A percentile compares a stretch with the other conserved stretches of the same genome.
Evolutionary conservation across 92 coral and sea anemone genomes (phyloP).

Genomic region (Blastomussa wellsi): DNA sequence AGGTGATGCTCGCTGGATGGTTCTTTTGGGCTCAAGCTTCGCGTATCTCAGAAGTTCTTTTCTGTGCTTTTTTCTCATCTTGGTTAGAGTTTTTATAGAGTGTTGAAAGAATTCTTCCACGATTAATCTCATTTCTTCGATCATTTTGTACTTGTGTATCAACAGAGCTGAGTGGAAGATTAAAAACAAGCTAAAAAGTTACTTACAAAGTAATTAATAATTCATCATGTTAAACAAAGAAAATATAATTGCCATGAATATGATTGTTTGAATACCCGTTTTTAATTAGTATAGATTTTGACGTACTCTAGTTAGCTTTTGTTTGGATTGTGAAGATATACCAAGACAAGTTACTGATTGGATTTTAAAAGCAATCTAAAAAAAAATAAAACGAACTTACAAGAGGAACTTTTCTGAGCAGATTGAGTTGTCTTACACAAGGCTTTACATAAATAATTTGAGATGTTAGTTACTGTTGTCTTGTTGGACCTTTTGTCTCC

Average conservation of each 20-base stretch:
- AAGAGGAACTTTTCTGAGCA: no score
- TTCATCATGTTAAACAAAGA: no score
- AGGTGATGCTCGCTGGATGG: not conserved
- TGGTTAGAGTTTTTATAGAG: not conserved
- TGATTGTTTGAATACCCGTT: no score
- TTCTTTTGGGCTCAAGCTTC: not conserved
- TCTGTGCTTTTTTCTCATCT: slow-evolving; percentile 17
- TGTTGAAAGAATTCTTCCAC: slow-evolving; percentile 24
- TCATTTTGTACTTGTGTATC: slow-evolving; percentile 20
- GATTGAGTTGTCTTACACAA: no score
- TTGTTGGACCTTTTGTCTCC: slow-evolving; percentile 4
- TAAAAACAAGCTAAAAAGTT: not conserved
- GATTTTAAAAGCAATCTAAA: no score
- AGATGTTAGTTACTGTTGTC: not conserved
- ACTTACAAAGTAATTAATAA: no score
- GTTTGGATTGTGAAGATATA: no score
- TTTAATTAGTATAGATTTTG: no score
- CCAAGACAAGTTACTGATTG: no score
- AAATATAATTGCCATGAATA: no score
- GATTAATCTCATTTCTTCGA: slow-evolving; percentile 14
- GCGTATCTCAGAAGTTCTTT: slow-evolving; percentile 17
- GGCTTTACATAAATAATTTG: not conserved
- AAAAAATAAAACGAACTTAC: no score
- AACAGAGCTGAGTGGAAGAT: not conserved
- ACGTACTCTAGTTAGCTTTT: no score